Conservation (phyloP, 2,113 vertebrate species). For the Herpailurus yagouaroundi region DNA sequence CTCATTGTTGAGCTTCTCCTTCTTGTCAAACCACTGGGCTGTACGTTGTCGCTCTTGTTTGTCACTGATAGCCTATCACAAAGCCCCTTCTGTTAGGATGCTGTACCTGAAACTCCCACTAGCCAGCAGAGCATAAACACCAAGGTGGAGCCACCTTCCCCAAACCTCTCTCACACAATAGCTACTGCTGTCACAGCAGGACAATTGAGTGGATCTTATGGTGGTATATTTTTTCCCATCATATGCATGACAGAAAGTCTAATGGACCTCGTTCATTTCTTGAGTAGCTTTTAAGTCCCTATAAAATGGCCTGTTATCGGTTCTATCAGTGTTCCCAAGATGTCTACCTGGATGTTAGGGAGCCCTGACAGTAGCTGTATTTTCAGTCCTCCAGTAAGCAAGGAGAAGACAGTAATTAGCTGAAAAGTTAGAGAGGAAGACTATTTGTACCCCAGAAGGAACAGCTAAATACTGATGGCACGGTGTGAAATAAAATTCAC, state of each 20-base stretch:
- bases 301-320: conserved; percentile 87
- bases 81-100: conserved; percentile 93
- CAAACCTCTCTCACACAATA: conserved; percentile 87
- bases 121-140: conserved; percentile 87
- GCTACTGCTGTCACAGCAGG: conserved; percentile 87
- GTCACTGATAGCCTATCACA: conserved; percentile 93
- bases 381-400: conserved; percentile 89
- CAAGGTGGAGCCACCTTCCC: conserved; percentile 79
- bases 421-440: conserved; percentile 89
- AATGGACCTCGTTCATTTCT: conserved; percentile 94
- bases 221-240: conserved; percentile 88
- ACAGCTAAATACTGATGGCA: conserved; percentile 31
- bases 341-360: conserved; percentile 87
- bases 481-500: conserved; percentile 43
- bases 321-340: conserved; percentile 87
- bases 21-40: conserved; percentile 86
- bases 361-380: conserved; percentile 87
- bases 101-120: conserved; percentile 80
- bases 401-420: conserved; percentile 89
- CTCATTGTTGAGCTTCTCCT: conserved; percentile 85
- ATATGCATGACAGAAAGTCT: conserved; percentile 95
- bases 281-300: conserved; percentile 89
- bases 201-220: conserved; percentile 90
- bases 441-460: conserved; percentile 75
- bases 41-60: conserved; percentile 82